These are phyloP conservation scores for Diorhabda carinulata DNA, from an alignment of 1,140 invertebrate genomes.

Conservation along the genomic window DNA sequence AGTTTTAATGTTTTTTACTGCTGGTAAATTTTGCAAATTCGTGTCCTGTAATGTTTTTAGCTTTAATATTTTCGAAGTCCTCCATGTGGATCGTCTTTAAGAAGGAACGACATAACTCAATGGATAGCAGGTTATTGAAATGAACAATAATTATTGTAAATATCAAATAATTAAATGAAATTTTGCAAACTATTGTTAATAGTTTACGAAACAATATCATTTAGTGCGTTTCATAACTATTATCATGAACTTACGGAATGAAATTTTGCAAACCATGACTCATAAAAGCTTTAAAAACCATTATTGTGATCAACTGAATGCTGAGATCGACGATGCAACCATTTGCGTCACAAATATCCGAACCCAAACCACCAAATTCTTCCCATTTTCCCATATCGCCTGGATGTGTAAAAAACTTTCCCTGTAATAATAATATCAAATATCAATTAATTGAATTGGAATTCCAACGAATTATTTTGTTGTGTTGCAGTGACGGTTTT, in stretches of 20 bases:
- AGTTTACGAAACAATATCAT: no score
- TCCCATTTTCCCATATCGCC: conserved; percentile 23
- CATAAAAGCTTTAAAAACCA: conserved; percentile 22
- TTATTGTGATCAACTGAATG: conserved; percentile 31
- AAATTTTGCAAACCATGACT: conserved; percentile 24
- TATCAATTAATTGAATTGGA: conserved; percentile 16
- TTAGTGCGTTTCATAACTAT: no score
- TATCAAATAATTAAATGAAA: no score
- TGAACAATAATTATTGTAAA: no score
- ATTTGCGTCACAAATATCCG: conserved; percentile 31
- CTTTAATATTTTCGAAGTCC: no score
- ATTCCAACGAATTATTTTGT: conserved; percentile 9
- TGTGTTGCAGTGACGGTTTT: background rate
- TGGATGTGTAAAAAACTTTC: conserved; percentile 34
- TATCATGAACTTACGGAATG: conserved; percentile 27
- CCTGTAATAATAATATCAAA: conserved; percentile 14
- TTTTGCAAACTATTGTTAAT: no score
- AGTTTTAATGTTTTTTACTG: no score
- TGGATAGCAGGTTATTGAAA: no score
- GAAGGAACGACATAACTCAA: no score
- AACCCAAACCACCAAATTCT: conserved; percentile 22
- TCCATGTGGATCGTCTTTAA: no score
- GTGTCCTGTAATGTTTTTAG: no score
- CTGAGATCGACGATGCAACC: conserved; percentile 32
- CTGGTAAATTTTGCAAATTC: no score